Conservation (phyloP, 1,140 invertebrate species). For the Leptinotarsa undecemlineata region DNA sequence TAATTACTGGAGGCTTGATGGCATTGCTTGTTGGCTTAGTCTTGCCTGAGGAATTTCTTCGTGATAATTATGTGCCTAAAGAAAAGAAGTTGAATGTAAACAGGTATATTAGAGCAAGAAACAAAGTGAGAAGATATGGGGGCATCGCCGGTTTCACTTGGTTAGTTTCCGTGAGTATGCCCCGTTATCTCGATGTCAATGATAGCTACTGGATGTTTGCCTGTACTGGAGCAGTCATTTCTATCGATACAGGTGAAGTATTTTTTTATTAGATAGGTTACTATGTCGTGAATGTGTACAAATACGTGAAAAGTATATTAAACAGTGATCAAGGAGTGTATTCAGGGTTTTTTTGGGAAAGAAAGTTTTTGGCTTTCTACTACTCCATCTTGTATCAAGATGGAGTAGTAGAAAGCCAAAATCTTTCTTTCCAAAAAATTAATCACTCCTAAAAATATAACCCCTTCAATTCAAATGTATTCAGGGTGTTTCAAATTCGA, state of each 20-base stretch:
- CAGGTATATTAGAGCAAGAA: neutral
- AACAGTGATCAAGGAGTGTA: too few species aligned
- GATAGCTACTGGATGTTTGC: neutral
- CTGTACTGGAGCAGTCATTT: neutral
- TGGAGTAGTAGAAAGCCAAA: too few species aligned
- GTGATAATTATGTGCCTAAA: neutral
- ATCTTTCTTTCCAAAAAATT: too few species aligned
- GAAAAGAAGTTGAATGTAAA: neutral
- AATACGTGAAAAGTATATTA: too few species aligned
- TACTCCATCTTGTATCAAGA: too few species aligned
- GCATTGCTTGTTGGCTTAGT: neutral
- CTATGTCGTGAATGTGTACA: too few species aligned
- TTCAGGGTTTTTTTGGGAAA: too few species aligned
- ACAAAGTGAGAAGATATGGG: neutral
- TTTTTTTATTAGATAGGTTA: too few species aligned
- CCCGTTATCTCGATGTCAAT: neutral
- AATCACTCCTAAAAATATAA: too few species aligned
- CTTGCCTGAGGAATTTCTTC: neutral
- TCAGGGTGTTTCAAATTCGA: too few species aligned
- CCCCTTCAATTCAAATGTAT: too few species aligned
- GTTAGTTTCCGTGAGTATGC: neutral
- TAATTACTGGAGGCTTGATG: neutral
- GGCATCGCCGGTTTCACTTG: neutral
- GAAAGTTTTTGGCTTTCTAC: too few species aligned
- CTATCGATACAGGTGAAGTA: neutral